Percentiles rank a stretch among this genome's conserved stretches.
phyloP scores from a whole-genome alignment of 2,888 invertebrate species.

The Atethmia centrago region DNA sequence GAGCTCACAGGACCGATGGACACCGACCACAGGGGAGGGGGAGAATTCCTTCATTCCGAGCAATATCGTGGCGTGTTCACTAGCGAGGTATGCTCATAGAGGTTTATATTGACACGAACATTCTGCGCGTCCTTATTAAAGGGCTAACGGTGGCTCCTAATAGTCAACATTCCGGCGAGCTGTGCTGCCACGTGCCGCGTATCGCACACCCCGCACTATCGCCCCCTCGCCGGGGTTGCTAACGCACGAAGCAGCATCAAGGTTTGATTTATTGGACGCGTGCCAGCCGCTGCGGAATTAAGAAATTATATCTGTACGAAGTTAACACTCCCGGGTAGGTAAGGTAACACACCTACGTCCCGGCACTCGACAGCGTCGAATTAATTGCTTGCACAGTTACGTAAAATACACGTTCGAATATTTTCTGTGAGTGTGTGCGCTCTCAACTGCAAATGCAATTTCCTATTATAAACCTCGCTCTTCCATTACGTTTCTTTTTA shows the following conservation, averaged over 20 bases:
- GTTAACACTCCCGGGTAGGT: not conserved
- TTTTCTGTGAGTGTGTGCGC: not conserved
- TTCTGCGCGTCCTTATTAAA: constrained; percentile 37
- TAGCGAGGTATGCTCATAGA: not conserved
- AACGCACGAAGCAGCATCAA: constrained; percentile 30
- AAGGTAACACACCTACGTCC: not conserved
- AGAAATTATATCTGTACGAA: constrained; percentile 34
- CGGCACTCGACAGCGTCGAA: not conserved
- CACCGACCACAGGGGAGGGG: not conserved
- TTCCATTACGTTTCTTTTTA: constrained; percentile 10
- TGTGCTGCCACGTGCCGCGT: constrained; percentile 4
- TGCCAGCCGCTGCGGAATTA: constrained; percentile 45
- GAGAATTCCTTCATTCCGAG: not conserved
- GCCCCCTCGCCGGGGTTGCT: constrained; percentile 16
- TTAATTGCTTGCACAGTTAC: constrained; percentile 9
- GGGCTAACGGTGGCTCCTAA: constrained; percentile 30
- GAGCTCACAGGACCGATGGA: not conserved
- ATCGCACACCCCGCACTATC: not conserved
- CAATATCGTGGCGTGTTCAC: constrained; percentile 6
- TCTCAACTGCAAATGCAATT: constrained; percentile 21
- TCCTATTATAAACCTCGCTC: constrained; percentile 5
- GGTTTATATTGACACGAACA: constrained; percentile 33
- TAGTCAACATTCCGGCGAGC: constrained; percentile 25
- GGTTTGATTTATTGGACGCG: constrained; percentile 55
- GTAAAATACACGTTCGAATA: constrained; percentile 1